Conservation (phyloP, 2,797 vertebrate genomes). For the Hippoglossus hippoglossus region DNA sequence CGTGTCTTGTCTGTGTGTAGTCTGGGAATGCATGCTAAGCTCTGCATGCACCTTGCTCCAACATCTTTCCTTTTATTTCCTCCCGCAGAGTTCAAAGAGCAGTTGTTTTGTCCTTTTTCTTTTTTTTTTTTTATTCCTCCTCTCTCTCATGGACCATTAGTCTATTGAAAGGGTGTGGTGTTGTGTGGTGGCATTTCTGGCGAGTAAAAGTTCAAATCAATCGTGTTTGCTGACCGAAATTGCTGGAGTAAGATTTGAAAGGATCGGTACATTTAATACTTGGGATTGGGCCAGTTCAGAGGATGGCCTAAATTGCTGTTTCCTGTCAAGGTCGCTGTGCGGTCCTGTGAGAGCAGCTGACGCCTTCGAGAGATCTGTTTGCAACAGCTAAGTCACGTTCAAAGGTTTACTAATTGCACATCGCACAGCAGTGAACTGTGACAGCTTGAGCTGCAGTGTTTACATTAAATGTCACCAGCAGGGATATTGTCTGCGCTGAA, state of each 20-base stretch:
- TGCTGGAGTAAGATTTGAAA: constrained; percentile 65
- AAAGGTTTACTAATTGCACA: constrained; percentile 65
- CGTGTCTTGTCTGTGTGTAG: constrained; percentile 24
- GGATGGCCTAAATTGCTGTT: constrained; percentile 80
- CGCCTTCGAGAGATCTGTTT: constrained; percentile 51
- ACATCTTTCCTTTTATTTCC: constrained; percentile 13
- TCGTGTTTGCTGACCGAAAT: constrained; percentile 72
- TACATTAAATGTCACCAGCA: constrained; percentile 20
- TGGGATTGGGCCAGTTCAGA: constrained; percentile 74
- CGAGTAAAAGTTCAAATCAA: constrained; percentile 70
- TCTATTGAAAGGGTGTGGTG: constrained; percentile 58
- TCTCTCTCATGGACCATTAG: constrained; percentile 53
- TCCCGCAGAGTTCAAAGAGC: constrained; percentile 54
- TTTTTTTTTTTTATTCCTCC: constrained; percentile 29
- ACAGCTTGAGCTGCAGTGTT: constrained; percentile 36
- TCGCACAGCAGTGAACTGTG: constrained; percentile 31
- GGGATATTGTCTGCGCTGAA: constrained; percentile 1
- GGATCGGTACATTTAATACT: constrained; percentile 74
- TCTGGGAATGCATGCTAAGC: constrained; percentile 30
- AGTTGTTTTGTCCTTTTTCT: constrained; percentile 22
- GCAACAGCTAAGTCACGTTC: constrained; percentile 63
- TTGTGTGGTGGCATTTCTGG: constrained; percentile 46
- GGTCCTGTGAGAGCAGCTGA: constrained; percentile 46
- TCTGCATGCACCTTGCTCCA: constrained; percentile 16
- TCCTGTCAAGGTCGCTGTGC: constrained; percentile 71